Evolutionary conservation across 2,113 vertebrate species (phyloP).

Genomic region (Syngnathoides biaculeatus): DNA sequence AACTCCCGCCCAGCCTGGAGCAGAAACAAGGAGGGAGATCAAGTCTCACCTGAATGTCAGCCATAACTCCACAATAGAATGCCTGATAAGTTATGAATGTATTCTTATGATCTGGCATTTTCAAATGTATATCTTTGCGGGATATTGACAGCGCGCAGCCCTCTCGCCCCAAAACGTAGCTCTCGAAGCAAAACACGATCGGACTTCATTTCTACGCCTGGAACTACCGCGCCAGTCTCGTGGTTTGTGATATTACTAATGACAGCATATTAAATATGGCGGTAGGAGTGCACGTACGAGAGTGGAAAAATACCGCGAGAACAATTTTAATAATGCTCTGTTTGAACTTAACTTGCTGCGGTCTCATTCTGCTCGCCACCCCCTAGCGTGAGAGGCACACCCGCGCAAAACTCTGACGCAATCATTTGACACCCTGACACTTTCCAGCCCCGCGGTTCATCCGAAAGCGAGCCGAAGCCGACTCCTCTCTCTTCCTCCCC

Average conservation of each 20-base stretch:
- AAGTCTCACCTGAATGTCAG: neutral
- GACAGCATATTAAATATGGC: constrained; percentile 6
- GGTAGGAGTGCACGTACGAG: constrained; percentile 13
- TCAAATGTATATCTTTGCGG: neutral
- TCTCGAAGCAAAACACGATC: neutral
- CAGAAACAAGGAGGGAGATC: neutral
- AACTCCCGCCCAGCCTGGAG: neutral
- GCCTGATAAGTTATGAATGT: neutral
- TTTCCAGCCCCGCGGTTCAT: constrained; percentile 14
- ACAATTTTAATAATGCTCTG: neutral
- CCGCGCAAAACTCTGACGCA: neutral
- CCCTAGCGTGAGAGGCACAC: neutral
- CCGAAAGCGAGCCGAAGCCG: constrained; percentile 35
- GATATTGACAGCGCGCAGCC: neutral
- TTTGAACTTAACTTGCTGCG: constrained; percentile 1
- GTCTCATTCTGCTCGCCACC: neutral
- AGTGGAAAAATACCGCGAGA: constrained; percentile 15
- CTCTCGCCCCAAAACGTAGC: neutral
- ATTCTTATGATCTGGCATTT: neutral
- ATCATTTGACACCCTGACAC: constrained; percentile 20
- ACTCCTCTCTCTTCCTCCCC: neutral
- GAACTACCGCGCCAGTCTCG: too few relatives aligned
- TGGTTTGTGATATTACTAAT: constrained; percentile 11
- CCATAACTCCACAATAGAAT: neutral
- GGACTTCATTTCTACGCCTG: constrained; percentile 7